A percentile compares a stretch with the other conserved stretches of the same genome.
Evolutionary conservation across 2,888 invertebrate genomes (phyloP).

Genomic region (Leucania comma): DNA sequence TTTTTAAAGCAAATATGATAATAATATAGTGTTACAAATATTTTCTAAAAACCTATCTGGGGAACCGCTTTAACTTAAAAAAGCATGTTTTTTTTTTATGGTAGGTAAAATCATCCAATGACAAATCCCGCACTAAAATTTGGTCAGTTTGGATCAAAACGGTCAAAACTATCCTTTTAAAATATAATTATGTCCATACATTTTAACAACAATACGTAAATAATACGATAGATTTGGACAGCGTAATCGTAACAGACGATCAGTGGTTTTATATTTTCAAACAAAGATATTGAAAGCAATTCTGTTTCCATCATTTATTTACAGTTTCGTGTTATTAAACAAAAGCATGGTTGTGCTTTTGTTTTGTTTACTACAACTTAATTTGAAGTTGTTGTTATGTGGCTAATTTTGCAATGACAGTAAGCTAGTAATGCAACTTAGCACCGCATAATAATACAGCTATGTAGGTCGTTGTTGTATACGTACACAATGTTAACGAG

Average conservation of each 20-base stretch:
- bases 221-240: background rate
- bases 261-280: background rate
- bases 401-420: background rate
- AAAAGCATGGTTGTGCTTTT: background rate
- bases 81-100: no score
- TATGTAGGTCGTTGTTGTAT: no score
- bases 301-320: background rate
- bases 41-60: background rate
- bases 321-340: background rate
- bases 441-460: no score
- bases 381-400: background rate
- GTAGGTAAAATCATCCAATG: no score
- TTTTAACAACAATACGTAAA: background rate
- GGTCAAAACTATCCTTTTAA: background rate
- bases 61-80: background rate
- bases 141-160: background rate
- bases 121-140: no score
- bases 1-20: background rate
- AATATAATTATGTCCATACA: background rate
- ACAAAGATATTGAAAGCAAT: conserved; percentile 5
- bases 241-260: background rate
- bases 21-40: background rate
- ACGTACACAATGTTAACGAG: no score
- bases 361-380: background rate
- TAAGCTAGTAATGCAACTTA: background rate